Percentiles rank a stretch among this genome's conserved stretches.
Evolutionary conservation across 2,888 invertebrate species (phyloP).

Genomic region (Eudemis profundana): DNA sequence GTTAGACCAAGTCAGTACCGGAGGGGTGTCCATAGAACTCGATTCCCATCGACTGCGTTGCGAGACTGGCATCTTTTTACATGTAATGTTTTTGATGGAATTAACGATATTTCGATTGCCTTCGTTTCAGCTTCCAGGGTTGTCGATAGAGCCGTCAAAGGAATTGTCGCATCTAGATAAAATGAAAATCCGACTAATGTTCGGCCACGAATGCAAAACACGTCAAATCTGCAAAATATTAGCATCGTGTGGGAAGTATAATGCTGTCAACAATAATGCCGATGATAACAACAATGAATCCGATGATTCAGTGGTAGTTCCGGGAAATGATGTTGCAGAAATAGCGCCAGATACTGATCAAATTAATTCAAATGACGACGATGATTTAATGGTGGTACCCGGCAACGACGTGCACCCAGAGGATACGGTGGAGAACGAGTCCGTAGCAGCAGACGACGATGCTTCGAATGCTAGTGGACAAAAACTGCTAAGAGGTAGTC

Average conservation of each 20-base stretch:
- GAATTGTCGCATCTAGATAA: conserved; percentile 11
- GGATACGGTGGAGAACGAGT: neutral
- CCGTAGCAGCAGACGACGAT: neutral
- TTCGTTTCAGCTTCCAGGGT: conserved; percentile 14
- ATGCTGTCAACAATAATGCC: neutral
- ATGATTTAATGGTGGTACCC: neutral
- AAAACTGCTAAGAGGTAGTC: too few relatives aligned
- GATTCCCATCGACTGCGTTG: too few relatives aligned
- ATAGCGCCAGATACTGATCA: neutral
- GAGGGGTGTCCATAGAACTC: too few relatives aligned
- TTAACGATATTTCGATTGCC: neutral
- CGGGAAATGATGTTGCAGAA: neutral
- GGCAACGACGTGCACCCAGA: neutral
- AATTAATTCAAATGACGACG: neutral
- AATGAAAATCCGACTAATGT: conserved; percentile 12
- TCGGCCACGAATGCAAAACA: conserved; percentile 22
- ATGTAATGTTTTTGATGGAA: too few relatives aligned
- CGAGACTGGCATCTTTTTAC: too few relatives aligned
- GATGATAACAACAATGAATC: neutral
- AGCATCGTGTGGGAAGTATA: neutral
- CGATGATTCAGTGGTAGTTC: neutral
- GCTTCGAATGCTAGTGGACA: neutral
- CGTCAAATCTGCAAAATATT: neutral
- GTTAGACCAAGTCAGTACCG: too few relatives aligned
- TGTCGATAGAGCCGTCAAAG: conserved; percentile 14